Conservation (phyloP, 1,140 invertebrate genomes). For the Dysdera silvatica region DNA sequence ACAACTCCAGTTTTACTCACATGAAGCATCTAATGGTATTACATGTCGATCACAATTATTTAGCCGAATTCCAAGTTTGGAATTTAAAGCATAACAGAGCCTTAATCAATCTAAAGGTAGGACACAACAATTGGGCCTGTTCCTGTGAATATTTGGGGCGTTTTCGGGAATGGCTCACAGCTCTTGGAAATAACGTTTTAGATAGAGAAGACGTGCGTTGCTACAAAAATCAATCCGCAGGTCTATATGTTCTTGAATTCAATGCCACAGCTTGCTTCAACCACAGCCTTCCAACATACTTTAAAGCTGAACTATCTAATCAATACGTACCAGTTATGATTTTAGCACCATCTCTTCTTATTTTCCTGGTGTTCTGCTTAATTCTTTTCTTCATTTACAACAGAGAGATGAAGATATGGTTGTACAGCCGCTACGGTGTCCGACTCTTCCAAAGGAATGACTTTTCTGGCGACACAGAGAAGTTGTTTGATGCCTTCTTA, state of each 20-base stretch:
- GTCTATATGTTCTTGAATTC: conserved; percentile 25
- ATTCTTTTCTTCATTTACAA: conserved; percentile 72
- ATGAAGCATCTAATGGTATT: conserved; percentile 70
- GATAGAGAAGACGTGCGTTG: conserved; percentile 21
- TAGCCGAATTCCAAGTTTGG: conserved; percentile 77
- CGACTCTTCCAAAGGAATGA: conserved; percentile 54
- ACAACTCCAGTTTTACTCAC: conserved; percentile 68
- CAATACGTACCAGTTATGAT: conserved; percentile 56
- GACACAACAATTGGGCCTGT: conserved; percentile 79
- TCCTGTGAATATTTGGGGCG: conserved; percentile 81
- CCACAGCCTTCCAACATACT: conserved; percentile 46
- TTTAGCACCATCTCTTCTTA: conserved; percentile 30
- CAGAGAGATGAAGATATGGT: conserved; percentile 45
- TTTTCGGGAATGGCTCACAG: conserved; percentile 66
- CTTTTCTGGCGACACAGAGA: conserved; percentile 62
- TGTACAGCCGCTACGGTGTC: conserved; percentile 50
- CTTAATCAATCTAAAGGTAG: conserved; percentile 62
- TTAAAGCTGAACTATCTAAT: conserved; percentile 39
- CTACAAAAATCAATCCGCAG: conserved; percentile 57
- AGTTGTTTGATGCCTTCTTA: conserved; percentile 85
- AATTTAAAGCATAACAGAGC: conserved; percentile 62
- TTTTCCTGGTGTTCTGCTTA: conserved; percentile 44
- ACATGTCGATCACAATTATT: conserved; percentile 71
- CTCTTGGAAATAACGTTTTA: conserved; percentile 2
- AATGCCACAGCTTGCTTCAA: conserved; percentile 45